Base-by-base conservation (phyloP, 2,113 vertebrate genomes). In the Fregata magnificens region DNA sequence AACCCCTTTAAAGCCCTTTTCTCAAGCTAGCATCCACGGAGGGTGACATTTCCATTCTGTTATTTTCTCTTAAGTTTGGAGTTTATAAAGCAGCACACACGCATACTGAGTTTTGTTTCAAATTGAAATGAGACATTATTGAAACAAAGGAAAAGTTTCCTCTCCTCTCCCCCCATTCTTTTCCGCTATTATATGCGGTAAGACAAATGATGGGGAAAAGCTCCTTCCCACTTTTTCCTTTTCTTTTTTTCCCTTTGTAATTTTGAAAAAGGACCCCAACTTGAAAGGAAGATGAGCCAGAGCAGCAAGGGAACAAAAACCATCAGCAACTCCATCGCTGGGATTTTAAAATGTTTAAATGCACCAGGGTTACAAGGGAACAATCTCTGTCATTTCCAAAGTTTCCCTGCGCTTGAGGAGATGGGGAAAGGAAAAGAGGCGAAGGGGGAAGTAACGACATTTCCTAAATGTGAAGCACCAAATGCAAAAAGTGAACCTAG, bases 221-320 rank as follows among this genome's bases (percentile, higher is more conserved):
- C 93, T 96, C 93, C 93, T 97, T 86, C 91, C 91, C 93, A 89
- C 81, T 96, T 96, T 94, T 56, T 49, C 24, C 56, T 83, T 90
- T 83, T 91, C 70, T 72, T 67, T 76, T 74, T 45, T 29, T 22
- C 28, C 77, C 78, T 96, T 97, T 95, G 91, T 96, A 94, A 91
- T 95, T 94, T 94, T 82, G 82, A 94, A 92, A 93, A 62, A 94
- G 74, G 86, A 78, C 29, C 87, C 73, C 36, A 85, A 96, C 96
- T 96, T 97, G 96, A 97, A 97, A 97, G 93, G 95, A 97, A 96
- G 95, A 97, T 94, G 95, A 97, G 95, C 70, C 93, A n/a, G 56
- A 96, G 91, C 65, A 86, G 70, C 53, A 17, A 82, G 70, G 71
- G 84, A 96, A 96, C 93, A 95, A 96, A 97, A 97, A 28, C 73